These are phyloP conservation scores for Caerostris extrusa DNA, from an alignment of 1,140 invertebrate genomes.

Conservation along the genomic window DNA sequence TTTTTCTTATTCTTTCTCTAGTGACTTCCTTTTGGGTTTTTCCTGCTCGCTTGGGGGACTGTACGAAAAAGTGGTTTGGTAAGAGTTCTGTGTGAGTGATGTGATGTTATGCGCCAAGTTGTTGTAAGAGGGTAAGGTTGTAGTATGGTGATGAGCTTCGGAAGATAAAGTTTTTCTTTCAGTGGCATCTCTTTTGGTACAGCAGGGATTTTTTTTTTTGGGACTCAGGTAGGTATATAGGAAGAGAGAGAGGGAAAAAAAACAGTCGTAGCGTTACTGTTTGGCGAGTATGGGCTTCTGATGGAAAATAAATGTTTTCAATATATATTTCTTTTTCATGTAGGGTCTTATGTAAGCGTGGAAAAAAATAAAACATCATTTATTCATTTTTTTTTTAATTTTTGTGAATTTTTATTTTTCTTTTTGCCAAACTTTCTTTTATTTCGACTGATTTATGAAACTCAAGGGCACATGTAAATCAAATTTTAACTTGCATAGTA, in stretches of 20 bases:
- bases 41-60: background rate
- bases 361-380: too few relatives aligned
- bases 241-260: background rate
- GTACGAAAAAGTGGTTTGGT: background rate
- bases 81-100: slow-evolving; percentile 4
- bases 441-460: too few relatives aligned
- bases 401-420: too few relatives aligned
- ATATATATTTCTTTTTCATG: background rate
- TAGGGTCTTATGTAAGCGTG: too few relatives aligned
- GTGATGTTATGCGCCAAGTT: slow-evolving; percentile 28
- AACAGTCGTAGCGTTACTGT: background rate
- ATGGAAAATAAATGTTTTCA: background rate
- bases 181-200: background rate
- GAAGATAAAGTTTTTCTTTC: background rate
- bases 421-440: too few relatives aligned
- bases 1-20: background rate
- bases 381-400: too few relatives aligned
- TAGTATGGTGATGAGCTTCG: slow-evolving; percentile 52
- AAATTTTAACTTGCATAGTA: too few relatives aligned
- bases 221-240: background rate
- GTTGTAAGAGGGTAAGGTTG: slow-evolving; percentile 45
- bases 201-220: background rate
- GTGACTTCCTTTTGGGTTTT: background rate
- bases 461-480: too few relatives aligned
- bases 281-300: background rate